These are phyloP conservation scores for Bradypodion pumilum DNA, from an alignment of 2,797 vertebrate species.

Conservation along the genomic window DNA sequence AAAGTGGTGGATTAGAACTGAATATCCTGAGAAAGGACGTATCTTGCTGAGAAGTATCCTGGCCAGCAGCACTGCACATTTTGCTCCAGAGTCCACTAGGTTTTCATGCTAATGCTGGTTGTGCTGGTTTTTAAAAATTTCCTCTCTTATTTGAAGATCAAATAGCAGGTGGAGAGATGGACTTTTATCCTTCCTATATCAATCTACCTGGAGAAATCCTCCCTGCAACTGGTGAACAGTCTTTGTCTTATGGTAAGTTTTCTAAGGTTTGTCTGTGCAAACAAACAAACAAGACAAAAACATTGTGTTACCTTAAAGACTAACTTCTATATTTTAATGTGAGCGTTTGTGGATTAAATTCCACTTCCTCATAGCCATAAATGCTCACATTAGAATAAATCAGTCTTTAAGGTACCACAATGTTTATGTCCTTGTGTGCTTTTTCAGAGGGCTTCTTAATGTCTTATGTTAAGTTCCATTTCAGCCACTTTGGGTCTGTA, in stretches of 20 bases:
- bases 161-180: slow-evolving; percentile 49
- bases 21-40: neutral
- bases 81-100: neutral
- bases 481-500: too few relatives aligned
- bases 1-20: neutral
- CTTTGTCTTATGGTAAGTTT: slow-evolving; percentile 67
- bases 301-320: too few relatives aligned
- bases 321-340: too few relatives aligned
- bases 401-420: too few relatives aligned
- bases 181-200: slow-evolving; percentile 48
- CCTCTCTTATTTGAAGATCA: slow-evolving; percentile 57
- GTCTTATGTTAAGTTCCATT: too few relatives aligned
- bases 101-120: neutral
- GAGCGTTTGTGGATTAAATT: too few relatives aligned
- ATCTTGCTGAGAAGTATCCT: neutral
- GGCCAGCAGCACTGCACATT: neutral
- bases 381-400: too few relatives aligned
- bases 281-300: too few relatives aligned
- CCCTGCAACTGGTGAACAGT: slow-evolving; percentile 37
- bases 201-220: slow-evolving; percentile 51
- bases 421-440: too few relatives aligned
- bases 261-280: too few relatives aligned
- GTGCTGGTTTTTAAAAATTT: slow-evolving; percentile 28
- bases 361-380: too few relatives aligned
- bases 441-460: too few relatives aligned